phyloP scores from a whole-genome alignment of 2,797 vertebrate species.

The Catharus ustulatus region DNA sequence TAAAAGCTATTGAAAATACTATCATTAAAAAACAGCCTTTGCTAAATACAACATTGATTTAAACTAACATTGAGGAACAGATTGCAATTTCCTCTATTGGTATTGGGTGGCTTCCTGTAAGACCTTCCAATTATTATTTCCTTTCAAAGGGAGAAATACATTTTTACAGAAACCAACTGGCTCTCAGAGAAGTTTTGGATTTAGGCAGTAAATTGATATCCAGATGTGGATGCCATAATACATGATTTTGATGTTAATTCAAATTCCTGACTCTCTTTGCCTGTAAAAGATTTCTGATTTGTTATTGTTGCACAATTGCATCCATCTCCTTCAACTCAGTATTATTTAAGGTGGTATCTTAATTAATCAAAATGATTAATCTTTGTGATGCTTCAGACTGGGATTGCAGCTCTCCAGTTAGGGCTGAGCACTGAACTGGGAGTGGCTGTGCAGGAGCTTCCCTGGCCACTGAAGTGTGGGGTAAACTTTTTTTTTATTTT shows the following conservation, averaged over 20 bases:
- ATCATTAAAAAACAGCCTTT: slow-evolving; percentile 47
- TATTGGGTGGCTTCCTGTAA: slow-evolving; percentile 65
- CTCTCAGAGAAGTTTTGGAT: slow-evolving; percentile 42
- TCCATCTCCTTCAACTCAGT: neutral
- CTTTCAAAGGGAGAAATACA: slow-evolving; percentile 54
- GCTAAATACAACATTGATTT: slow-evolving; percentile 64
- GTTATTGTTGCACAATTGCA: neutral
- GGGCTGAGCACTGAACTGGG: too few relatives aligned
- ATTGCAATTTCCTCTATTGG: slow-evolving; percentile 57
- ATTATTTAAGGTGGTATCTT: neutral
- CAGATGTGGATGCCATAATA: slow-evolving; percentile 53
- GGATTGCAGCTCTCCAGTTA: too few relatives aligned
- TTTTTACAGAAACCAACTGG: slow-evolving; percentile 59
- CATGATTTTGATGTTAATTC: slow-evolving; percentile 40
- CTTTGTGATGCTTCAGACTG: too few relatives aligned
- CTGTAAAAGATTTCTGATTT: neutral
- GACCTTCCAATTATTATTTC: slow-evolving; percentile 68
- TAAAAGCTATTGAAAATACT: slow-evolving; percentile 46
- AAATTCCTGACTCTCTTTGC: slow-evolving; percentile 42
- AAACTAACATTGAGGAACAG: slow-evolving; percentile 61
- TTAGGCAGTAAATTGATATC: slow-evolving; percentile 49
- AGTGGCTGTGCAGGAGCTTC: too few relatives aligned
- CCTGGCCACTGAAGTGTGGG: too few relatives aligned
- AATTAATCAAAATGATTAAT: neutral
- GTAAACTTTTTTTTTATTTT: neutral